phyloP scores from a whole-genome alignment of 2,888 invertebrate genomes.

The Cephus spinipes region DNA sequence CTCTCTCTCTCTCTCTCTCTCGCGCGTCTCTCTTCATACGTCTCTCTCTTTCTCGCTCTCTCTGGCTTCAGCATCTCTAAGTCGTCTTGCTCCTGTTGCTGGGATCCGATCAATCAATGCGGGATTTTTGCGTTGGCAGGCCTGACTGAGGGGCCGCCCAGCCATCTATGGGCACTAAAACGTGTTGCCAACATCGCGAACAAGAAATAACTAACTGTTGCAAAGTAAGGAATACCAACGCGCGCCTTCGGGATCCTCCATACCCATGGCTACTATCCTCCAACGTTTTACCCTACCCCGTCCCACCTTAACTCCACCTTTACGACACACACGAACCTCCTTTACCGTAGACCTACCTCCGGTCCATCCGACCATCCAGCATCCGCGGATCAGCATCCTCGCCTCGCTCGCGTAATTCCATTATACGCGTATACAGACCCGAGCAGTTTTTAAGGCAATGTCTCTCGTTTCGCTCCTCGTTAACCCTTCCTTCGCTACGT shows the following conservation, averaged over 20 bases:
- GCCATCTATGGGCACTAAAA: conserved; percentile 60
- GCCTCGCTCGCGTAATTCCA: background rate
- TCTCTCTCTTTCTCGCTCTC: conserved; percentile 18
- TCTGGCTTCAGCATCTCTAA: conserved; percentile 19
- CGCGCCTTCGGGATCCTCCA: conserved; percentile 25
- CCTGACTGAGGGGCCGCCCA: conserved; percentile 50
- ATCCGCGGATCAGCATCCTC: background rate
- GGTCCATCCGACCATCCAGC: background rate
- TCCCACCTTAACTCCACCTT: background rate
- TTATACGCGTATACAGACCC: background rate
- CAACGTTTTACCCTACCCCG: background rate
- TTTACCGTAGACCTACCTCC: background rate
- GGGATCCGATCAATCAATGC: conserved; percentile 59
- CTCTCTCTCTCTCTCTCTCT: conserved; percentile 27
- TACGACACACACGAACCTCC: background rate
- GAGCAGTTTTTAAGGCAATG: background rate
- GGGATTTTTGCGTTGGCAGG: conserved; percentile 54
- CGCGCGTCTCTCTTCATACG: conserved; percentile 18
- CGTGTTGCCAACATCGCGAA: conserved; percentile 59
- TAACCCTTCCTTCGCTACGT: background rate
- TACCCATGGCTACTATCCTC: background rate
- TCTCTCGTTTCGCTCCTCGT: conserved; percentile 1
- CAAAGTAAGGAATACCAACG: conserved; percentile 48
- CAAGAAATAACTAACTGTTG: conserved; percentile 58
- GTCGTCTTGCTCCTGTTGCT: conserved; percentile 41